A percentile compares a stretch with the other conserved stretches of the same genome.
These are phyloP conservation scores for Leptobrachium leishanense DNA, from an alignment of 2,113 vertebrate species.

Conservation along the genomic window DNA sequence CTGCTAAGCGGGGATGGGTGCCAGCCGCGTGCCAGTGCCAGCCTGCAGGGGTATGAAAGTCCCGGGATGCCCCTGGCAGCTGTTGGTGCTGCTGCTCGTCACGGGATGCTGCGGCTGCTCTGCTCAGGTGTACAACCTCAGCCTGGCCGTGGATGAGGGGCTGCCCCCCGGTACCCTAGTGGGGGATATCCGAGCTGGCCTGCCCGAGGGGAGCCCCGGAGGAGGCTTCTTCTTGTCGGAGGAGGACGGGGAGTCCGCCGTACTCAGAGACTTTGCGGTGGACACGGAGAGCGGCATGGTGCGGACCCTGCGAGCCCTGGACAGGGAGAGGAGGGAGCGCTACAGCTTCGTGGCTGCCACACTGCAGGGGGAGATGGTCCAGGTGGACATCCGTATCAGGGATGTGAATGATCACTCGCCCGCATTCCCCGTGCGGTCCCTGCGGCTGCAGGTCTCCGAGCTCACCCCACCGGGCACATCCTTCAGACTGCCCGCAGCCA, in stretches of 20 bases:
- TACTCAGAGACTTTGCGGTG: conserved; percentile 85
- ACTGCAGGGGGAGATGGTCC: conserved; percentile 79
- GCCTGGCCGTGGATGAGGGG: conserved; percentile 79
- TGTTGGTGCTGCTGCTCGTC: conserved; percentile 57
- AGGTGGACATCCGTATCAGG: conserved; percentile 76
- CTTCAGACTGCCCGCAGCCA: conserved; percentile 79
- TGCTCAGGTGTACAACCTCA: conserved; percentile 77
- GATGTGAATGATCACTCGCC: conserved; percentile 89
- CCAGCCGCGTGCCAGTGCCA: neutral
- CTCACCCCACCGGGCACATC: conserved; percentile 73
- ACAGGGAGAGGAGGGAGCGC: conserved; percentile 77
- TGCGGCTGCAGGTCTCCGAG: conserved; percentile 79
- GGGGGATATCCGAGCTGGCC: conserved; percentile 77
- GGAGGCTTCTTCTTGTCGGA: conserved; percentile 88
- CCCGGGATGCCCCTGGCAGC: conserved; percentile 35
- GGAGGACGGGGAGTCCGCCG: conserved; percentile 79
- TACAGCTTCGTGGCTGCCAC: conserved; percentile 89
- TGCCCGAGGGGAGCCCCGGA: conserved; percentile 59
- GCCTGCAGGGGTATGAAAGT: conserved; percentile 13
- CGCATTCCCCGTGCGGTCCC: conserved; percentile 65
- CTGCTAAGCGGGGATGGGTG: neutral
- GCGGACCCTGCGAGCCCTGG: conserved; percentile 79
- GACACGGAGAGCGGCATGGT: conserved; percentile 84
- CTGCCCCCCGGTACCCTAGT: conserved; percentile 80
- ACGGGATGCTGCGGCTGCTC: conserved; percentile 52